Conservation (phyloP, 2,888 invertebrate species). For the Chloromyia formosa region DNA sequence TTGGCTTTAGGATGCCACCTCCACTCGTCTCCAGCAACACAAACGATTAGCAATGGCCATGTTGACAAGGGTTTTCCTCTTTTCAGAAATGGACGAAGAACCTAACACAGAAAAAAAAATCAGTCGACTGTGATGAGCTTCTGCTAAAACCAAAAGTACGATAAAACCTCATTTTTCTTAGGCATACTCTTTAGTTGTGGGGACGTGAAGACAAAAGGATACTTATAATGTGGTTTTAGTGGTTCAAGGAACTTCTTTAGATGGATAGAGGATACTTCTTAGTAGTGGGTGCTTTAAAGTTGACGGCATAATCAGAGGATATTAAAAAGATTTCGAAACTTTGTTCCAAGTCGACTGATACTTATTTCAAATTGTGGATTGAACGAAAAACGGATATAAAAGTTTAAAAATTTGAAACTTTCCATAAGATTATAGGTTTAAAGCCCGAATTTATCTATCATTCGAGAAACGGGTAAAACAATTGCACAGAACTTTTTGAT, state of each 20-base stretch:
- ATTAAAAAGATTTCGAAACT: too few species aligned
- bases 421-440: too few species aligned
- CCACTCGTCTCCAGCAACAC: slow-evolving; percentile 6
- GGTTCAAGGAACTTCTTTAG: not conserved
- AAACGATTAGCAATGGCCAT: slow-evolving; percentile 40
- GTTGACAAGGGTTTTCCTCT: slow-evolving; percentile 34
- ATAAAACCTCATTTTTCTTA: slow-evolving; percentile 21
- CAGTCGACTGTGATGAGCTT: slow-evolving; percentile 40
- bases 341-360: too few species aligned
- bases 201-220: not conserved
- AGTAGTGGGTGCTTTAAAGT: not conserved
- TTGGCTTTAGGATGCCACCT: not conserved
- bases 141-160: slow-evolving; percentile 33
- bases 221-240: slow-evolving; percentile 32
- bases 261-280: not conserved
- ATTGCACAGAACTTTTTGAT: too few species aligned
- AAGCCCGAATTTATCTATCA: too few species aligned
- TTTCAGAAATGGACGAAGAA: not conserved
- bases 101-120: slow-evolving; percentile 4
- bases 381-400: too few species aligned
- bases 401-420: too few species aligned
- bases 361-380: too few species aligned
- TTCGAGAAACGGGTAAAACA: too few species aligned
- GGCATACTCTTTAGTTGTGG: not conserved
- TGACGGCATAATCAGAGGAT: not conserved